These are phyloP conservation scores for Xyrichtys novacula DNA, from an alignment of 2,797 vertebrate species.

Conservation along the genomic window DNA sequence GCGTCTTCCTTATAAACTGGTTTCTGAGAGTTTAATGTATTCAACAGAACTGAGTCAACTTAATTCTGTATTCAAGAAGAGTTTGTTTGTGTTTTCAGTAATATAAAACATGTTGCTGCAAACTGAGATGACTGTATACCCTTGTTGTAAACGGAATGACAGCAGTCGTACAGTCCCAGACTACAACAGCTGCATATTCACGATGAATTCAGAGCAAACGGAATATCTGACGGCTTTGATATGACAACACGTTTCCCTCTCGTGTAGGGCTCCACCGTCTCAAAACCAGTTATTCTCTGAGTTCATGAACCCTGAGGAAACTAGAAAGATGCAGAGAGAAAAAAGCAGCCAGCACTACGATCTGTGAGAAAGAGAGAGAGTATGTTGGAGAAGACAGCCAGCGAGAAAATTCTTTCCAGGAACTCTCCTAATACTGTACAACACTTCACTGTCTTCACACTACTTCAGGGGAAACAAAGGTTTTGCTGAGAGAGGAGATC, in stretches of 20 bases:
- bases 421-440: slow-evolving; percentile 41
- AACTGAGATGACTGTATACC: slow-evolving; percentile 19
- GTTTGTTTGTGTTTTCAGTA: slow-evolving; percentile 41
- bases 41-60: slow-evolving; percentile 6
- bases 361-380: slow-evolving; percentile 13
- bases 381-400: neutral
- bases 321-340: slow-evolving; percentile 19
- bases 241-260: slow-evolving; percentile 48
- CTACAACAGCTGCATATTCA: slow-evolving; percentile 44
- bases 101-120: slow-evolving; percentile 35
- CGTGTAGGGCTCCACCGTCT: slow-evolving; percentile 23
- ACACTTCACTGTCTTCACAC: slow-evolving; percentile 38
- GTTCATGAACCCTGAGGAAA: slow-evolving; percentile 71
- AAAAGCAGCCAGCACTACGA: slow-evolving; percentile 34
- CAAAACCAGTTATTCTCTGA: slow-evolving; percentile 56
- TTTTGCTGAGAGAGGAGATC: slow-evolving; percentile 66
- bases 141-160: slow-evolving; percentile 44
- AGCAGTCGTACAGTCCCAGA: slow-evolving; percentile 38
- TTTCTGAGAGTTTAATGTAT: neutral
- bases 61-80: slow-evolving; percentile 28
- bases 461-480: slow-evolving; percentile 49
- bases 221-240: slow-evolving; percentile 69
- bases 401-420: slow-evolving; percentile 43
- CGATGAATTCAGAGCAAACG: slow-evolving; percentile 45
- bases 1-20: neutral